Evolutionary conservation across 2,888 invertebrate species (phyloP).

Genomic region (Tetranychus truncatus): DNA sequence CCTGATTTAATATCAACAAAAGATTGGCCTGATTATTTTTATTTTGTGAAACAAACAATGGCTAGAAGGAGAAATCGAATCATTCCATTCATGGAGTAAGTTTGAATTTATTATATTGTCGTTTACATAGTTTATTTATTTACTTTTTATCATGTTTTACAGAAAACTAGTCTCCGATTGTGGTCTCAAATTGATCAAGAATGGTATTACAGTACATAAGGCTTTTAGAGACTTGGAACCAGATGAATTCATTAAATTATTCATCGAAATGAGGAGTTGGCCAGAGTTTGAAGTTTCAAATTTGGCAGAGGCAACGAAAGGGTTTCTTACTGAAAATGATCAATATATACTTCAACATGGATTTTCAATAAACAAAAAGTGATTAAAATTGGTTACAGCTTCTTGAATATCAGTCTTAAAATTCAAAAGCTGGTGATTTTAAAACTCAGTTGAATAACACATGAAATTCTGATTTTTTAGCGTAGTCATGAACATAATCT

Average conservation of each 20-base stretch:
- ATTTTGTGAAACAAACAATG: conserved; percentile 44
- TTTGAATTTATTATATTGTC: not conserved
- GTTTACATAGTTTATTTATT: not conserved
- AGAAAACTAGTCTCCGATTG: conserved; percentile 48
- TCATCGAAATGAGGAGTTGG: conserved; percentile 3
- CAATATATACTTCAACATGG: not conserved
- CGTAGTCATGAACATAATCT: no score
- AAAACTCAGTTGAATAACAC: no score
- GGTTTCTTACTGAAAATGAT: not conserved
- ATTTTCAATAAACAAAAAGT: not conserved
- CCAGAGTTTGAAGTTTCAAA: conserved; percentile 4
- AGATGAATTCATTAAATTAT: conserved; percentile 40
- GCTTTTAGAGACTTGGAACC: conserved; percentile 50
- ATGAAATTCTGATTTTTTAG: no score
- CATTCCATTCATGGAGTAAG: conserved; percentile 54
- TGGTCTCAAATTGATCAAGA: conserved; percentile 45
- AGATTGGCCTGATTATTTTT: conserved; percentile 43
- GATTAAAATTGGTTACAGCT: no score
- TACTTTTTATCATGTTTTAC: not conserved
- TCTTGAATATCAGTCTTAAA: no score
- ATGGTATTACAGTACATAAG: conserved; percentile 50
- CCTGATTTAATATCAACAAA: not conserved
- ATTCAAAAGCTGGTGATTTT: no score
- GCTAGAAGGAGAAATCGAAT: conserved; percentile 42
- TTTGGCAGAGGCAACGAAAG: not conserved